Evolutionary conservation across 2,113 vertebrate genomes (phyloP), one percentile per base, ranked within the genome.

Genomic region (Blennius ocellaris): DNA sequence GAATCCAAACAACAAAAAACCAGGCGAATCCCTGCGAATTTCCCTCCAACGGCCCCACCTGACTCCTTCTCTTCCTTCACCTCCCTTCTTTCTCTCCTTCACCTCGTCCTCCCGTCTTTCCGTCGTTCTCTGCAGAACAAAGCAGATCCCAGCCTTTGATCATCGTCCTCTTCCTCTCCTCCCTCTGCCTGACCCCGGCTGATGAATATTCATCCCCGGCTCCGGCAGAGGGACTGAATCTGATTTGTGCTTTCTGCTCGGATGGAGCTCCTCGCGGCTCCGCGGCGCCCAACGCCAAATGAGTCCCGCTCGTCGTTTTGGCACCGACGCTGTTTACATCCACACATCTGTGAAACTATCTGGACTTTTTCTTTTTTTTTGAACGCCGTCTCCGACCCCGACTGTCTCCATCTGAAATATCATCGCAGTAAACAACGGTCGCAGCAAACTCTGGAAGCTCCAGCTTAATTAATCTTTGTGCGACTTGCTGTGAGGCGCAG

Each of bases 151-250:
- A 11, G 63, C 69, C 82, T 88, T 88, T 90, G 88, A 90, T 87
- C 84, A 59, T 83, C 55, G 12, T 55, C 78, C 63, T 83, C 84
- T 76, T 83, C 69, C 76, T 85, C 87, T 49, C 60, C 83, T 80
- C 78, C 72, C 76, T 73, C 53, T 7, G 5, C 68, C 76, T 81
- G 82, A 81, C 76, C 85, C 73, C 53, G 41, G 0, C 68, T 90
- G 63, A 90, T 90, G 78, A 90, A 88, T 90, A 90, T 90, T 88
- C 88, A 88, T 83, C 61, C 51, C 45, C 44, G 56, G 76, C 55
- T 44, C 69, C 73, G 61, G 83, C 64, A 47, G 38, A 62, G 77
- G 70, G 73, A 74, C 79, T 77, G 85, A 77, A 70, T 84, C 68
- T 70, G 82, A 86, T 80, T 84, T 76, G 41, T 65, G 47, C 65